Base-by-base conservation (phyloP, 2,113 vertebrate genomes). In the Gambusia affinis region DNA sequence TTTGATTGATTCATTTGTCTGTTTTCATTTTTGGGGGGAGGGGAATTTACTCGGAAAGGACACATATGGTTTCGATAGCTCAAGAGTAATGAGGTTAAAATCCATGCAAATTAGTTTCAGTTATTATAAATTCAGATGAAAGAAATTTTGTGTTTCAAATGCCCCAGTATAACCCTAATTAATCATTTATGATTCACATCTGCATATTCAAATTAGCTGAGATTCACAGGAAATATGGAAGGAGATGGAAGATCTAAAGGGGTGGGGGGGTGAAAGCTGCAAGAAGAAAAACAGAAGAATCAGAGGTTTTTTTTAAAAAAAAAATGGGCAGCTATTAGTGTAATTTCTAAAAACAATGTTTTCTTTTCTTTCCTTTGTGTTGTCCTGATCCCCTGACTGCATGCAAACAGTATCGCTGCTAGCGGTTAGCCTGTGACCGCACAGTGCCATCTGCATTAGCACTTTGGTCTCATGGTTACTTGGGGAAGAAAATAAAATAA, bases 131-230 rank as follows among this genome's bases (percentile, higher is more conserved):
- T 75, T 80, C 22, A 8, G 51, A 70, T 51, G 60, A 74, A 85
- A 54, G 60, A 75, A 73, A 67, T 64, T 47, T 67, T 33, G 75
- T 67, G 12, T 73, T 67, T 67, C 12, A 42, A 89, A 81, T 85
- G 81, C 84, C 85, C 4, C 57, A 69, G 76, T 64, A 75, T 89
- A 79, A 69, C 57, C 75, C 74, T 84, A 85, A 89, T 93, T 91
- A 90, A 92, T 92, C 85, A 92, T 93, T 93, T 87, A 92, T 89
- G 72, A 39, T 24, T 75, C 44, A 64, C 37, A 92, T 92, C 80
- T 92, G 42, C 90, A 92, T 92, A 92, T 93, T 92, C 83, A 88
- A 90, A 91, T 89, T 64, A 87, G 78, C 76, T 80, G 78, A 80
- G 71, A 69, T 73, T 68, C 74, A 80, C 70, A 47, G 71, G 65